Base-by-base conservation (phyloP, 2,113 vertebrate species). In the Bubalus kerabau region DNA sequence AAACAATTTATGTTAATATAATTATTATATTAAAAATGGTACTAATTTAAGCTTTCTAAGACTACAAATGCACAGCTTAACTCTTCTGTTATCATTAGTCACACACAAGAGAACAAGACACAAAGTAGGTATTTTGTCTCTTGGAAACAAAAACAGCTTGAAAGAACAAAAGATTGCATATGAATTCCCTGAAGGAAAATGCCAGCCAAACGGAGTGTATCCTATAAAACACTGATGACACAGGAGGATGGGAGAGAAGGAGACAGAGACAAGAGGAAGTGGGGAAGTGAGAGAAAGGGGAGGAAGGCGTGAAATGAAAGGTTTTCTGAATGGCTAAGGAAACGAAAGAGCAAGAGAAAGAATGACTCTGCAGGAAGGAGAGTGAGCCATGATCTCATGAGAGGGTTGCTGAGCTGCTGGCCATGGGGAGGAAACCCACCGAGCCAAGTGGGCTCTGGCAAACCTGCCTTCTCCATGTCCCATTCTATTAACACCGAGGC, bases 21-120 rank as follows among this genome's bases (percentile, higher is more conserved):
- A 98, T 97, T 98, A 95, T 97, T 97, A 46, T 87, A 97, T 97
- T 98, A 95, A 98, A 98, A 98, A 98, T 85, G 11, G 43, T 64
- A 88, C 50, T 98, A 97, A 98, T 98, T 96, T 97, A 90, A 92
- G 84, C 46, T 93, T 98, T 98, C 83, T 74, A 97, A 95, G 97
- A 96, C 96, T 97, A 96, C 71, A 95, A 92, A 94, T 60, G 87
- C 62, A 84, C 71, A 81, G 87, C 90, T 15, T 96, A 95, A 97
- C 94, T 92, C 21, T 76, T 92, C 74, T 15, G 3, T 96, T 97
- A 94, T 97, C 54, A n/a, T 97, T 97, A 97, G 95, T 94, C 40
- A 80, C 96, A 96, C 90, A 59, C 90, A 92, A 40, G 30, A 94
- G 88, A 97, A 97, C 50, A 23, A 83, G 97, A 96, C 96, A 95